phyloP scores from a whole-genome alignment of 2,113 vertebrate genomes.

The Solea senegalensis region DNA sequence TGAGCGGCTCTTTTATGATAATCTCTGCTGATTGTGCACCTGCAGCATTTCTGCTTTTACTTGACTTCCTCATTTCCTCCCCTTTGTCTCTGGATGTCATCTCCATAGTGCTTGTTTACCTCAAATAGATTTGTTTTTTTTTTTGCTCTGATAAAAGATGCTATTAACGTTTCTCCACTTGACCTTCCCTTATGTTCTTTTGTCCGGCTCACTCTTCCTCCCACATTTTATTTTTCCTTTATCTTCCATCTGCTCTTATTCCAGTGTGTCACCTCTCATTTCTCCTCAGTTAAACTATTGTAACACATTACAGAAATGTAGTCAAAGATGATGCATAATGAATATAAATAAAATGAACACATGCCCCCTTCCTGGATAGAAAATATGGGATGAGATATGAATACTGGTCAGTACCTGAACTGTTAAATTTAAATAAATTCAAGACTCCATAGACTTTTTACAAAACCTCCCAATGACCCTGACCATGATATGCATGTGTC shows the following conservation, averaged over 20 bases:
- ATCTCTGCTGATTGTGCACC: slow-evolving; percentile 26
- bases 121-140: slow-evolving; percentile 18
- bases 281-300: neutral
- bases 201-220: slow-evolving; percentile 2
- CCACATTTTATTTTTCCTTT: slow-evolving; percentile 4
- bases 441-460: too few species aligned
- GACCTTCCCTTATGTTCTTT: slow-evolving; percentile 21
- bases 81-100: slow-evolving; percentile 19
- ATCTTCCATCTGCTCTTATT: slow-evolving; percentile 8
- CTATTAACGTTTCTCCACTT: slow-evolving; percentile 27
- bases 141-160: slow-evolving; percentile 21
- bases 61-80: slow-evolving; percentile 7
- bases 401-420: too few species aligned
- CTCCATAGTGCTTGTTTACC: neutral
- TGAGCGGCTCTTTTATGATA: slow-evolving; percentile 1
- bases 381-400: neutral
- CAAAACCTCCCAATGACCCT: too few species aligned
- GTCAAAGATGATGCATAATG: neutral
- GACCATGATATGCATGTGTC: too few species aligned
- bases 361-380: neutral
- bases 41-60: slow-evolving; percentile 21
- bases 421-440: too few species aligned
- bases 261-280: neutral
- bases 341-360: neutral
- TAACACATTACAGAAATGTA: neutral